phyloP scores from a whole-genome alignment of 2,113 vertebrate species.

The Arvicanthis niloticus region DNA sequence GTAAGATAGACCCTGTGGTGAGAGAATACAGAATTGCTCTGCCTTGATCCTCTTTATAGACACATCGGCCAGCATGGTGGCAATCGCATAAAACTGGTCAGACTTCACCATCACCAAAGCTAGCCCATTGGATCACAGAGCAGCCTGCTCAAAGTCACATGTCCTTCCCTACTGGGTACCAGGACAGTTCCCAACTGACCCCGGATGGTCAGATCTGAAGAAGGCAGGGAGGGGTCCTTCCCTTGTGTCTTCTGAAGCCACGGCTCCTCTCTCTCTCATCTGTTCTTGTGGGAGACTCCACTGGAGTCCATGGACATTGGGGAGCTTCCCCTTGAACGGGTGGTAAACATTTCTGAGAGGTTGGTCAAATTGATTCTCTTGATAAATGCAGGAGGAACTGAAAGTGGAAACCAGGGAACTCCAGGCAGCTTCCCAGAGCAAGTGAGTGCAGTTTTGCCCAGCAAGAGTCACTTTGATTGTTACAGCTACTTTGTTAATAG shows the following conservation, averaged over 20 bases:
- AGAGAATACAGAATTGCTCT: background rate
- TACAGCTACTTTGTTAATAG: background rate
- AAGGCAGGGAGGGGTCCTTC: background rate
- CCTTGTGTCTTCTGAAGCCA: background rate
- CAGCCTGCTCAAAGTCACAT: fast-evolving
- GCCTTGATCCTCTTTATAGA: background rate
- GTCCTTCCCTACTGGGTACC: background rate
- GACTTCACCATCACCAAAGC: background rate
- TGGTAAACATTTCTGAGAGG: background rate
- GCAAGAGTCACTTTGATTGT: background rate
- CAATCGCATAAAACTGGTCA: background rate
- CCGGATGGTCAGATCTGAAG: background rate
- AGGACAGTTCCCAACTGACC: fast-evolving
- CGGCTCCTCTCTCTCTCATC: background rate
- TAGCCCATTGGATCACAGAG: no score
- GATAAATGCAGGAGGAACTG: background rate
- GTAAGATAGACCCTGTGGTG: background rate
- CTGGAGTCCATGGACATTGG: background rate
- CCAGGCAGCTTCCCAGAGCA: background rate
- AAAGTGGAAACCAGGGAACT: background rate
- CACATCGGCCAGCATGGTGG: background rate
- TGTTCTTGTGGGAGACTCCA: background rate
- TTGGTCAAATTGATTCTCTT: background rate
- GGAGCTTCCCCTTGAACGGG: background rate
- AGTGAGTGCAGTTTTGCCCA: background rate